Percentiles rank a stretch among this genome's conserved stretches.
Conservation (phyloP, 2,797 vertebrate genomes). For the Rhabdomys pumilio region DNA sequence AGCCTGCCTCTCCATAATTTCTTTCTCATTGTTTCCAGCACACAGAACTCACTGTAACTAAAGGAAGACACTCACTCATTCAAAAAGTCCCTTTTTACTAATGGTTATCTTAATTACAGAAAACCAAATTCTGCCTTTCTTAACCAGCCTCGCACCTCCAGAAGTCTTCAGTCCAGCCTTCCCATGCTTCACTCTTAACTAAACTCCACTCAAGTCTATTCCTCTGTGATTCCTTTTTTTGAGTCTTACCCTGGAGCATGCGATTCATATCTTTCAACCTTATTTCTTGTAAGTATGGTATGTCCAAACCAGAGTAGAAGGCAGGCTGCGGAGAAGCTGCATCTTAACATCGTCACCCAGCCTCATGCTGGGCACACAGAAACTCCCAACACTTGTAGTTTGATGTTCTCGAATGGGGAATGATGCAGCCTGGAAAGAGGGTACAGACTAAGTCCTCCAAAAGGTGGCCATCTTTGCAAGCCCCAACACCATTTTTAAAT, state of each 20-base stretch:
- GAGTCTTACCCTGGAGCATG: not conserved
- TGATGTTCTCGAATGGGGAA: conserved; percentile 22
- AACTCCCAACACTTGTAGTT: not conserved
- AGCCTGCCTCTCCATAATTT: not conserved
- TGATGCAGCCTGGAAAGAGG: conserved; percentile 8
- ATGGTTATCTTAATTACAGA: not conserved
- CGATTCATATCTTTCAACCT: not conserved
- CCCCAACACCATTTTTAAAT: conserved; percentile 12
- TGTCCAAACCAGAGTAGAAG: not conserved
- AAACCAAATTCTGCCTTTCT: not conserved
- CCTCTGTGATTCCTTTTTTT: not conserved
- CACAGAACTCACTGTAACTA: not conserved
- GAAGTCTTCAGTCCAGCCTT: not conserved
- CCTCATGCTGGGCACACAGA: not conserved
- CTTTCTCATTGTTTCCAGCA: not conserved
- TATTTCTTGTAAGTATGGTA: not conserved
- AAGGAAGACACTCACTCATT: not conserved
- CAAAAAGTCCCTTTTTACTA: not conserved
- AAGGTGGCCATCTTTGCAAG: conserved; percentile 30
- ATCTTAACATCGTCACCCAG: not conserved
- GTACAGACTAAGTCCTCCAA: not conserved
- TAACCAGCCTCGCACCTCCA: not conserved
- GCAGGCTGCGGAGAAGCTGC: not conserved
- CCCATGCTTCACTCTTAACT: not conserved
- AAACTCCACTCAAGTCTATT: not conserved